Evolutionary conservation across 2,797 vertebrate genomes (phyloP).

Genomic region (Spinibarbus caldwelli): DNA sequence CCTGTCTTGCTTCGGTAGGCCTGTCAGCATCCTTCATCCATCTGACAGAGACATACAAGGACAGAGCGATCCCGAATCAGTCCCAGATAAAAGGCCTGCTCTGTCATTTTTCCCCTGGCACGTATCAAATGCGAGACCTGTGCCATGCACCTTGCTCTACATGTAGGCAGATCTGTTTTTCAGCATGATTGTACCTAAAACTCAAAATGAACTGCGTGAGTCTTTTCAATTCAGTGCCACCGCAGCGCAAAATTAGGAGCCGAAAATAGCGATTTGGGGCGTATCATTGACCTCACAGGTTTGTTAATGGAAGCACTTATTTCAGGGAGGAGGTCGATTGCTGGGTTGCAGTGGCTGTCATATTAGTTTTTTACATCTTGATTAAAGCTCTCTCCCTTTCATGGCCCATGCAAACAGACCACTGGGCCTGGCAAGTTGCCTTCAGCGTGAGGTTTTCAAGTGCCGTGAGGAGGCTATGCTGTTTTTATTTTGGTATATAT

Average conservation of each 20-base stretch:
- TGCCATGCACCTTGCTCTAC: background rate
- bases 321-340: constrained; percentile 67
- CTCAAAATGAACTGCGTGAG: background rate
- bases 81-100: constrained; percentile 25
- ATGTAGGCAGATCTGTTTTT: constrained; percentile 24
- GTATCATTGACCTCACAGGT: constrained; percentile 69
- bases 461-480: background rate
- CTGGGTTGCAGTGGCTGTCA: constrained; percentile 67
- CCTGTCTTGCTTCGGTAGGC: constrained; percentile 24
- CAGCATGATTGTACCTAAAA: constrained; percentile 27
- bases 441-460: constrained; percentile 18
- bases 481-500: background rate
- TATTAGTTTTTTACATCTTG: constrained; percentile 68
- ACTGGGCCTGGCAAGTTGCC: background rate
- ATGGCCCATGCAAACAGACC: constrained; percentile 25
- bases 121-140: background rate
- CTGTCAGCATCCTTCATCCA: constrained; percentile 12
- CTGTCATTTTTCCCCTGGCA: background rate
- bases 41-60: background rate
- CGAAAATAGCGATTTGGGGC: constrained; percentile 60
- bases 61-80: constrained; percentile 14
- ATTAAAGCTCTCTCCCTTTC: constrained; percentile 36
- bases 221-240: background rate
- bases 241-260: constrained; percentile 3
- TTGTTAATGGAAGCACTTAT: constrained; percentile 70